Evolutionary conservation across 2,797 vertebrate genomes (phyloP), one percentile per base, ranked within the genome.

Genomic region (Eulemur mongoz): DNA sequence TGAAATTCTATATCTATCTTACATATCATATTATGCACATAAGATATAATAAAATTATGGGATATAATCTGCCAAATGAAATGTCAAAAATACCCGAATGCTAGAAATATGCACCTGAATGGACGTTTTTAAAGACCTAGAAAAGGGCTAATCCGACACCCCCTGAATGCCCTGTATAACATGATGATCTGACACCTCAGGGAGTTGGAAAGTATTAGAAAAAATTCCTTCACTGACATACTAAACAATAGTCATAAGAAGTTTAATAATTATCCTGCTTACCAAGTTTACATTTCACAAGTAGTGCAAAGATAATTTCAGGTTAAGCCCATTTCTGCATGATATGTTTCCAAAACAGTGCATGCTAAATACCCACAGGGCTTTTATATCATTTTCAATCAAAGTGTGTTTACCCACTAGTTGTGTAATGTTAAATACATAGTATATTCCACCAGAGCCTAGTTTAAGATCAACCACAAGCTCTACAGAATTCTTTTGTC

Each of bases 251-350:
- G 70, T 85, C 78, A 57, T 70, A 81, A 81, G 89, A 69, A 79
- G 48, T 82, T 69, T 91, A 90, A 85, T 14, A 76, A 63, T 92
- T 73, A 95, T 78, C 45, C 43, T 87, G 52, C 50, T 48, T 91
- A 78, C 89, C 63, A 96, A 92, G 40, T 96, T 86, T 85, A 25
- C 72, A 81, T 65, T 96, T 95, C 52, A 80, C 35, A 96, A 91
- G 59, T 11, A 85, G 32, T n/a, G 1, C 63, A 76, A 92, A 87
- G 73, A 73, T 70, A 91, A 95, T 91, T 93, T 94, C 32, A 78
- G 57, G 35, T 79, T 75, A 88, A 90, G 57, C 63, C n/a, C 85
- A 48, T 83, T 94, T 93, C 61, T 86, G 88, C 93, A 89, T 69
- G 82, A 83, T n/a, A 52, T 13, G 83, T 89, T 91, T 97, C 48